A percentile compares a stretch with the other conserved stretches of the same genome.
These are phyloP conservation scores for Phengaris arion DNA, from an alignment of 2,888 invertebrate genomes.

Conservation along the genomic window DNA sequence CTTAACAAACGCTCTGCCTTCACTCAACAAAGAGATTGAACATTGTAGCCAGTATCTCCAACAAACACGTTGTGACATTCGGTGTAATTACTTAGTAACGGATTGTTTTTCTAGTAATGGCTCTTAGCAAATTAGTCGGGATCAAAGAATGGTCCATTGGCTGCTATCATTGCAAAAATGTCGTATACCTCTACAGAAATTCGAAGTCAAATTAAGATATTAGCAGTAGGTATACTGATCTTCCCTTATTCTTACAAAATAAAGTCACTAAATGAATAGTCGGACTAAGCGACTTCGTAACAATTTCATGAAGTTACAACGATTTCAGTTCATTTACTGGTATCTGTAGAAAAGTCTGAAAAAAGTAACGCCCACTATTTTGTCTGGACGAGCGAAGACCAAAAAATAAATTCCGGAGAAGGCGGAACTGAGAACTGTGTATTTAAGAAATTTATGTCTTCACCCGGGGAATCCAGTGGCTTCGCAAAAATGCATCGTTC, in stretches of 20 bases:
- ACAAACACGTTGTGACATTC: slow-evolving; percentile 51
- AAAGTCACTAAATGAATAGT: neutral
- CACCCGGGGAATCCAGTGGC: neutral
- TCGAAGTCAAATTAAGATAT: too few relatives aligned
- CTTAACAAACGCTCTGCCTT: slow-evolving; percentile 54
- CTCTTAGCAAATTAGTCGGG: neutral
- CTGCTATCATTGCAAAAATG: too few relatives aligned
- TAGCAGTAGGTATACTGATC: too few relatives aligned
- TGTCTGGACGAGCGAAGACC: neutral
- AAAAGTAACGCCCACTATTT: slow-evolving; percentile 5
- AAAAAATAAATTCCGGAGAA: neutral
- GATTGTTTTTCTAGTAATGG: neutral
- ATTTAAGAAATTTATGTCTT: slow-evolving; percentile 5
- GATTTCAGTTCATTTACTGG: neutral
- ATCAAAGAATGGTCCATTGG: too few relatives aligned
- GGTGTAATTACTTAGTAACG: neutral
- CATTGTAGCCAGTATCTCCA: slow-evolving; percentile 53
- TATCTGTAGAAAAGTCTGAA: neutral
- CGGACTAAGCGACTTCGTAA: neutral
- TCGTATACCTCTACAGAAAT: neutral
- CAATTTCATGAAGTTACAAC: neutral
- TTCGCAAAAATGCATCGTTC: neutral
- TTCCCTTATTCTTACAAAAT: neutral
- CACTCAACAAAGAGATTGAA: slow-evolving; percentile 53
- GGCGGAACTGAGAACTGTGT: neutral